Percentiles rank a stretch among this genome's conserved stretches.
These are phyloP conservation scores for Flexamia atlantica DNA, from an alignment of 2,888 invertebrate species.

Conservation along the genomic window DNA sequence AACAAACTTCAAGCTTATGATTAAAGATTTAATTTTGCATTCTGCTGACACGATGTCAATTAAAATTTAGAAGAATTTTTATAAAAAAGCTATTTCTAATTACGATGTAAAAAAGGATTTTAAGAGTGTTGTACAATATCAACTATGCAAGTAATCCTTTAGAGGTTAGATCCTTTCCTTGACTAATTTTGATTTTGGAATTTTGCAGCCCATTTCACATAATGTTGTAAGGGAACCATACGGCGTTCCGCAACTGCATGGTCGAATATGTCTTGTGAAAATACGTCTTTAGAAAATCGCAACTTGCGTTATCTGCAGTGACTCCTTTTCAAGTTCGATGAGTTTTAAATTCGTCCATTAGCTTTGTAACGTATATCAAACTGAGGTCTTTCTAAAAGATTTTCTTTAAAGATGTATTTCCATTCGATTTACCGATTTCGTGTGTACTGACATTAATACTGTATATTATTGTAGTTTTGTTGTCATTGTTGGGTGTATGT, in stretches of 20 bases:
- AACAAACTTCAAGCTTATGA: no score
- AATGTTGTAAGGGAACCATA: slow-evolving; percentile 71
- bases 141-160: neutral
- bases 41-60: no score
- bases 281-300: slow-evolving; percentile 43
- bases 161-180: slow-evolving; percentile 48
- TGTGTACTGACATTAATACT: slow-evolving; percentile 62
- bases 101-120: no score
- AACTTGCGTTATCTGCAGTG: neutral
- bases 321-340: neutral
- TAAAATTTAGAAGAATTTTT: no score
- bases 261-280: slow-evolving; percentile 51
- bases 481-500: slow-evolving; percentile 61
- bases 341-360: neutral
- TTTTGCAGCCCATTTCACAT: slow-evolving; percentile 64
- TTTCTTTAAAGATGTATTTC: slow-evolving; percentile 51
- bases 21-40: no score
- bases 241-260: slow-evolving; percentile 70
- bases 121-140: neutral
- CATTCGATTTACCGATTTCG: slow-evolving; percentile 30
- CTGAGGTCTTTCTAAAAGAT: neutral
- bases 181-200: slow-evolving; percentile 62
- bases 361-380: neutral
- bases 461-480: slow-evolving; percentile 64
- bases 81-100: no score